Base-by-base conservation (phyloP, 1,140 invertebrate genomes). In the Drosophila burlai region DNA sequence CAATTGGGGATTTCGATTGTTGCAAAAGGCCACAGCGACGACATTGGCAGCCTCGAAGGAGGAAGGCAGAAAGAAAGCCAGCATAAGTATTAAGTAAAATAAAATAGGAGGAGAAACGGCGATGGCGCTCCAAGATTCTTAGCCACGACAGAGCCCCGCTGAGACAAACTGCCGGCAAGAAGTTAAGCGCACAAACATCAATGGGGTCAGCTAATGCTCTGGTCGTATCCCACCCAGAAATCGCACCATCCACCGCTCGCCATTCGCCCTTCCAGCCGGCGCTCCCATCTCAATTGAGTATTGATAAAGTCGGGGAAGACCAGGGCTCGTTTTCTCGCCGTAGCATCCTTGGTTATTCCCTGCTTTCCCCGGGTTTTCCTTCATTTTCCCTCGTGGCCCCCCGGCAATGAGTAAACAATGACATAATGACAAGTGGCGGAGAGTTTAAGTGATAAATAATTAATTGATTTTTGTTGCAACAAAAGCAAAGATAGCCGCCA, bases 401-500 rank as follows among this genome's bases (percentile, higher is more conserved):
- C 45, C 66, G 87, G 87, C 87, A 91, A 87, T 87, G 81, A 83
- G 86, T 80, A 92, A 92, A 92, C 91, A 92, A 92, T 92, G 91
- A 91, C 91, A 92, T 92, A 92, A 92, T 92, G 91, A 92, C 91
- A 92, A 92, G 91, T 92, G 83, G 86, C 82, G 91, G 84, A 91
- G 91, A 92, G 87, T 92, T 92, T 92, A 92, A 92, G 91, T 92
- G 91, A 92, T 92, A 92, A 92, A 92, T 92, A 92, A 92, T 92
- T 92, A 92, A 92, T 92, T 92, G 91, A 92, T 92, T 90, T 90
- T 81, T 90, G 81, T 92, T 87, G 84, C 81, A 90, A 86, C 86
- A 91, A 90, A 80, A 72, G 83, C 79, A 72, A 73, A 81, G 55
- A 80, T 66, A 71, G 63, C 49, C 47, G 61, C 49, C 49, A 55